Conservation (phyloP, 2,888 invertebrate genomes). For the Xanthia icteritia region DNA sequence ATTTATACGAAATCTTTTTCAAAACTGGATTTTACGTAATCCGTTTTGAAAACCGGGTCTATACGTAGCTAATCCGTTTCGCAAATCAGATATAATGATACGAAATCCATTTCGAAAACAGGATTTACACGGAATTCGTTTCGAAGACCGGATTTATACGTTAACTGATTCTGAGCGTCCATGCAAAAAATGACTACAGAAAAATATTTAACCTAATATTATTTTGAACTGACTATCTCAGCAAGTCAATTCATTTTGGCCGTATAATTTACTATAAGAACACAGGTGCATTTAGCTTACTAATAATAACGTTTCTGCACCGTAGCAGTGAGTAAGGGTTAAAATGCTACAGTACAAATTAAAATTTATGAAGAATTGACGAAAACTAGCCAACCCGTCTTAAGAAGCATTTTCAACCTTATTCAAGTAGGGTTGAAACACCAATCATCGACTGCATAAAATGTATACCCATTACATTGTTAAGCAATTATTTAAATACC, state of each 20-base stretch:
- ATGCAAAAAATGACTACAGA: conserved; percentile 64
- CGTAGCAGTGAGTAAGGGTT: conserved; percentile 63
- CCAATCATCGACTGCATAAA: conserved; percentile 29
- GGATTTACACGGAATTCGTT: neutral
- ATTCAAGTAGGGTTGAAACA: conserved; percentile 46
- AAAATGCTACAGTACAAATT: conserved; percentile 72
- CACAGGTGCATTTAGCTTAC: conserved; percentile 71
- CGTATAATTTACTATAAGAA: conserved; percentile 71
- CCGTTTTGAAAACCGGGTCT: neutral
- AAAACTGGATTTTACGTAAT: neutral
- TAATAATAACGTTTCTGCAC: conserved; percentile 63
- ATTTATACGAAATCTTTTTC: conserved; percentile 2
- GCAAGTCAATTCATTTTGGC: conserved; percentile 77
- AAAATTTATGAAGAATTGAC: conserved; percentile 80
- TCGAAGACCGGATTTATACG: conserved; percentile 1
- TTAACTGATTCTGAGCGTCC: conserved; percentile 53
- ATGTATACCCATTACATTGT: conserved; percentile 56
- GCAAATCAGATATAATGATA: neutral
- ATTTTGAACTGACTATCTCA: conserved; percentile 71
- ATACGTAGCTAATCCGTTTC: neutral
- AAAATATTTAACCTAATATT: conserved; percentile 58
- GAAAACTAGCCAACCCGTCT: conserved; percentile 70
- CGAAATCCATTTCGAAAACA: neutral
- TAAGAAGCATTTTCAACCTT: conserved; percentile 66
- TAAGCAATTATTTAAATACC: conserved; percentile 63